Evolutionary conservation across 2,888 invertebrate species (phyloP).

Genomic region (Microctonus hyperodae): DNA sequence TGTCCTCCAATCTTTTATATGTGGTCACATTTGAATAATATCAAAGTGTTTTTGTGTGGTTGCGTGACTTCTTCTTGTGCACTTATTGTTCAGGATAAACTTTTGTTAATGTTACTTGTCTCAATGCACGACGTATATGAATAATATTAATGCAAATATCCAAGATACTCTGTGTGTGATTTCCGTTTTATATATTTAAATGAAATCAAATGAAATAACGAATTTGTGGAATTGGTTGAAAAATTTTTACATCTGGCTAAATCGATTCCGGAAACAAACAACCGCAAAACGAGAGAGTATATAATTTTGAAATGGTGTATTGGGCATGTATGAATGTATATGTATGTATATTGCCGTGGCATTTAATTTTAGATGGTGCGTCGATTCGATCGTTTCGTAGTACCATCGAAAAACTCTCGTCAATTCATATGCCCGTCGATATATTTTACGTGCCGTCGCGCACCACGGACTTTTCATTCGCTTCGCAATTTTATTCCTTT

Average conservation of each 20-base stretch:
- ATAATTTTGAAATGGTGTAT: neutral
- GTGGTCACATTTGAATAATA: constrained; percentile 35
- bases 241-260: constrained; percentile 31
- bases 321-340: too few relatives aligned
- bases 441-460: neutral
- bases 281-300: constrained; percentile 11
- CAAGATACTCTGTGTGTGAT: too few relatives aligned
- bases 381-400: constrained; percentile 29
- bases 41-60: neutral
- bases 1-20: constrained; percentile 16
- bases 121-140: too few relatives aligned
- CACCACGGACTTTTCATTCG: neutral
- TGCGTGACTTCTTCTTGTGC: constrained; percentile 1
- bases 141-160: too few relatives aligned
- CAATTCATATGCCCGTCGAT: constrained; percentile 20
- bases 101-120: too few relatives aligned
- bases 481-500: neutral
- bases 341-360: constrained; percentile 23
- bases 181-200: too few relatives aligned
- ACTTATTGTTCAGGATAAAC: too few relatives aligned
- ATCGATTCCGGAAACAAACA: constrained; percentile 36
- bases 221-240: constrained; percentile 7
- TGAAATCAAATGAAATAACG: constrained; percentile 15
- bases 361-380: constrained; percentile 35
- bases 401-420: constrained; percentile 30